A percentile compares a stretch with the other conserved stretches of the same genome.
Conservation (phyloP, 2,797 vertebrate species). For the Esox lucius region DNA sequence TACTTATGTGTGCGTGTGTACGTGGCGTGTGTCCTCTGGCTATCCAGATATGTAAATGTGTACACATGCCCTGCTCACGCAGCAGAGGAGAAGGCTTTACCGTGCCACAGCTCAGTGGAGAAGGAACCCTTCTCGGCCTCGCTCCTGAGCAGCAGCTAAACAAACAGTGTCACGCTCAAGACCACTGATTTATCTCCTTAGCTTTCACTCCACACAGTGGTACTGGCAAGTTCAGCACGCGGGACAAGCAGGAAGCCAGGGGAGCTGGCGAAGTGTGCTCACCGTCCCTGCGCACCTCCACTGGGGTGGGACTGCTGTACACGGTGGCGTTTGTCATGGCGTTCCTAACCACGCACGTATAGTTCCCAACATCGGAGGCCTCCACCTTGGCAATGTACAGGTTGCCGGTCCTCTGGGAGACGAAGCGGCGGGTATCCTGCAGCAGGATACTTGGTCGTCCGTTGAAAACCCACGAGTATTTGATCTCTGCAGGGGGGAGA, state of each 20-base stretch:
- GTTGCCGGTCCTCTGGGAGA: constrained; percentile 90
- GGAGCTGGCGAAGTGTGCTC: constrained; percentile 52
- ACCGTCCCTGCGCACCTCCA: constrained; percentile 87
- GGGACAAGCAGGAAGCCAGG: constrained; percentile 40
- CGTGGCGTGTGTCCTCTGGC: constrained; percentile 12
- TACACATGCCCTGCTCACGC: constrained; percentile 50
- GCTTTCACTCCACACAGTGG: constrained; percentile 23
- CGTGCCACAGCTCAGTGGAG: constrained; percentile 42
- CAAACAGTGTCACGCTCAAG: constrained; percentile 52
- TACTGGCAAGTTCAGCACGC: constrained; percentile 29
- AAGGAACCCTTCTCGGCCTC: constrained; percentile 34
- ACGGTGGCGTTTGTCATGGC: constrained; percentile 83
- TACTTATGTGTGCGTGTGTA: not conserved
- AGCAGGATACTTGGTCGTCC: constrained; percentile 81
- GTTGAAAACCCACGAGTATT: constrained; percentile 92
- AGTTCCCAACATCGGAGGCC: constrained; percentile 86
- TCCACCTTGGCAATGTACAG: constrained; percentile 92
- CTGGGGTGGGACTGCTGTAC: constrained; percentile 86
- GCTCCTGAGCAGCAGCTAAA: constrained; percentile 40
- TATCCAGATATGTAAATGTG: constrained; percentile 56
- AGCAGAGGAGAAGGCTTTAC: constrained; percentile 30
- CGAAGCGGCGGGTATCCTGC: constrained; percentile 88
- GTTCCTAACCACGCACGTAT: constrained; percentile 89
- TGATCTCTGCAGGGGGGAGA: constrained; percentile 79
- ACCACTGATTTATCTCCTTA: constrained; percentile 57